Percentiles rank a stretch among this genome's conserved stretches.
phyloP scores from a whole-genome alignment of 2,888 invertebrate genomes.

The Aleiodes alternator region DNA sequence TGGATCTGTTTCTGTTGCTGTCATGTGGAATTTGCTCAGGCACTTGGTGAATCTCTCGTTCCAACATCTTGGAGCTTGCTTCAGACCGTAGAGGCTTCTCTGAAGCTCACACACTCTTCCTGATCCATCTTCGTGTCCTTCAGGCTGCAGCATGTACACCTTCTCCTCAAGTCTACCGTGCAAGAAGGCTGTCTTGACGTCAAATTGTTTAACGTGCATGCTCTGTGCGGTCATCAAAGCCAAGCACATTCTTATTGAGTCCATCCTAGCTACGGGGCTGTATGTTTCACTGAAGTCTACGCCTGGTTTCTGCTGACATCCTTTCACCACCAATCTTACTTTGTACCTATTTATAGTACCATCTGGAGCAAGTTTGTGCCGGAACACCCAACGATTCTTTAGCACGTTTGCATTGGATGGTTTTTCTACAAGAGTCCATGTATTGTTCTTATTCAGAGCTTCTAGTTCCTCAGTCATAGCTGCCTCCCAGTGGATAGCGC shows the following conservation, averaged over 20 bases:
- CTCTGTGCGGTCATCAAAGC: neutral
- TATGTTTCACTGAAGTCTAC: conserved; percentile 7
- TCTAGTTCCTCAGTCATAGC: conserved; percentile 46
- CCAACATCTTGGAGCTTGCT: conserved; percentile 18
- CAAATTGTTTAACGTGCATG: conserved; percentile 16
- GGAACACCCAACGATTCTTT: conserved; percentile 31
- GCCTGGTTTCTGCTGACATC: conserved; percentile 3
- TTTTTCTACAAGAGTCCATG: conserved; percentile 42
- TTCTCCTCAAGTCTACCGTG: conserved; percentile 10
- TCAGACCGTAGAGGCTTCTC: conserved; percentile 18
- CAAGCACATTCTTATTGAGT: neutral
- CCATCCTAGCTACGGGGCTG: conserved; percentile 13
- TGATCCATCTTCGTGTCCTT: conserved; percentile 12
- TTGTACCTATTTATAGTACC: conserved; percentile 7
- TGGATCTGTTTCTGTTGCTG: conserved; percentile 30
- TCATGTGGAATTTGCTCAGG: conserved; percentile 2
- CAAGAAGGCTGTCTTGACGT: conserved; percentile 13
- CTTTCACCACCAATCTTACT: conserved; percentile 22
- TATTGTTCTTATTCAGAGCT: conserved; percentile 36
- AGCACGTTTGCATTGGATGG: conserved; percentile 23
- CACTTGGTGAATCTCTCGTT: conserved; percentile 14
- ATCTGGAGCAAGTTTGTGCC: conserved; percentile 24
- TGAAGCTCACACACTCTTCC: neutral
- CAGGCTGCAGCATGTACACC: conserved; percentile 5
- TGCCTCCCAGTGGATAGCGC: conserved; percentile 21